Conservation (phyloP, 2,113 vertebrate species). For the Pollachius pollachius region DNA sequence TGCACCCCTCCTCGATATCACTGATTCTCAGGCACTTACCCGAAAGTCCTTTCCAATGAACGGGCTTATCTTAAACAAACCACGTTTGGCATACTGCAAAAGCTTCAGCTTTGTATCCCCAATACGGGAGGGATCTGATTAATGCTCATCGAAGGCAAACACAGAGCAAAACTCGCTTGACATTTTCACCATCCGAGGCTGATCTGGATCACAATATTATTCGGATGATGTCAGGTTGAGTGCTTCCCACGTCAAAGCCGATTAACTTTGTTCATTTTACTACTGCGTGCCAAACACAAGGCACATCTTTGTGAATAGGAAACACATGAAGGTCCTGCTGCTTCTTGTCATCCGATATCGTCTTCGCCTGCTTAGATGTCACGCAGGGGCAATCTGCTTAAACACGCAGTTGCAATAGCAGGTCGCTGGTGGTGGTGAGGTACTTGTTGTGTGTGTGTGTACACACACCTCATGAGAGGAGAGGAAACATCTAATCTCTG, state of each 20-base stretch:
- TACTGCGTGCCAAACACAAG: not conserved
- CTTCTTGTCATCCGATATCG: constrained; percentile 17
- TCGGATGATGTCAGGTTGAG: not conserved
- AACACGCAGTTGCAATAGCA: no score
- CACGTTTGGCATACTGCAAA: not conserved
- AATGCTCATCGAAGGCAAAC: not conserved
- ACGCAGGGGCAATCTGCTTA: not conserved
- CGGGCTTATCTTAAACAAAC: not conserved
- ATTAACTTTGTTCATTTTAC: not conserved
- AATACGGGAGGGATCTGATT: not conserved
- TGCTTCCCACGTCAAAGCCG: not conserved
- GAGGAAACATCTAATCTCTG: constrained; percentile 16
- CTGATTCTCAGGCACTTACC: not conserved
- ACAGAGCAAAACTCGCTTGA: not conserved
- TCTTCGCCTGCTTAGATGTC: constrained; percentile 12
- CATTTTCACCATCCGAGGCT: not conserved
- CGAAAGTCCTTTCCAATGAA: not conserved
- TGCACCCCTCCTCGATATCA: not conserved
- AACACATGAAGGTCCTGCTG: constrained; percentile 28
- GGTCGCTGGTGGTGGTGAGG: no score
- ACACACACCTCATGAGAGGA: constrained; percentile 20
- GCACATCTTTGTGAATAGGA: constrained; percentile 1
- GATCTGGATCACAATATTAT: constrained; percentile 2
- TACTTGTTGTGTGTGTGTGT: not conserved
- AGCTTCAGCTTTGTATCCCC: not conserved